phyloP scores from a whole-genome alignment of 2,888 invertebrate genomes.

The Ctena decussata region DNA sequence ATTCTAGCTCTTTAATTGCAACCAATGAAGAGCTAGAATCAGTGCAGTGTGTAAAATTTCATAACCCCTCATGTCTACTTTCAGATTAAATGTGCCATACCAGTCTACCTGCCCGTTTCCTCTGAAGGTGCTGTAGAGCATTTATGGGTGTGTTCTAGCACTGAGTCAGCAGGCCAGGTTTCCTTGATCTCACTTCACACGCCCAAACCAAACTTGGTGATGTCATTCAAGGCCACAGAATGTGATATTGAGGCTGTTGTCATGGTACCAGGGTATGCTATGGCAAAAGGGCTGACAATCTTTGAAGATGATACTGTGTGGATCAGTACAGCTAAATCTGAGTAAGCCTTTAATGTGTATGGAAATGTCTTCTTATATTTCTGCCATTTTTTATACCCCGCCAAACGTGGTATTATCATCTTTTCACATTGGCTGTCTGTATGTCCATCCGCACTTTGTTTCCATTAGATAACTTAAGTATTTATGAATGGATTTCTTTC shows the following conservation, averaged over 20 bases:
- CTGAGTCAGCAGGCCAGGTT: conserved; percentile 89
- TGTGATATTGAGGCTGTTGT: conserved; percentile 80
- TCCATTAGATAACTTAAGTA: too few species aligned
- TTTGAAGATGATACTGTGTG: conserved; percentile 90
- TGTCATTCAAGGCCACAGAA: conserved; percentile 78
- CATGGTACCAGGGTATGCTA: conserved; percentile 79
- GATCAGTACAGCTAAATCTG: conserved; percentile 96
- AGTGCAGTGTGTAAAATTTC: too few species aligned
- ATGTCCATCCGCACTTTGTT: too few species aligned
- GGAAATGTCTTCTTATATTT: too few species aligned
- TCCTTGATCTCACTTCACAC: conserved; percentile 90
- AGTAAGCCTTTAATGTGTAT: conserved; percentile 84
- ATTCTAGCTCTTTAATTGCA: too few species aligned
- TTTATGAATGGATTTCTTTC: too few species aligned
- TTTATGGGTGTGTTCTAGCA: conserved; percentile 96
- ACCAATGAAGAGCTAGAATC: too few species aligned
- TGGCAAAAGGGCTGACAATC: conserved; percentile 52
- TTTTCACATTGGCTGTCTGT: too few species aligned
- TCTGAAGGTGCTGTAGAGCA: conserved; percentile 91
- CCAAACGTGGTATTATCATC: too few species aligned
- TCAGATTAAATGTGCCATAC: conserved; percentile 84
- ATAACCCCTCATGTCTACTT: neutral
- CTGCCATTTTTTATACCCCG: too few species aligned
- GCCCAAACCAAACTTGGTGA: conserved; percentile 80
- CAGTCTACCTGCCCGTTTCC: conserved; percentile 78